Conservation (phyloP, 2,113 vertebrate genomes). For the Dendrocopos noguchii region DNA sequence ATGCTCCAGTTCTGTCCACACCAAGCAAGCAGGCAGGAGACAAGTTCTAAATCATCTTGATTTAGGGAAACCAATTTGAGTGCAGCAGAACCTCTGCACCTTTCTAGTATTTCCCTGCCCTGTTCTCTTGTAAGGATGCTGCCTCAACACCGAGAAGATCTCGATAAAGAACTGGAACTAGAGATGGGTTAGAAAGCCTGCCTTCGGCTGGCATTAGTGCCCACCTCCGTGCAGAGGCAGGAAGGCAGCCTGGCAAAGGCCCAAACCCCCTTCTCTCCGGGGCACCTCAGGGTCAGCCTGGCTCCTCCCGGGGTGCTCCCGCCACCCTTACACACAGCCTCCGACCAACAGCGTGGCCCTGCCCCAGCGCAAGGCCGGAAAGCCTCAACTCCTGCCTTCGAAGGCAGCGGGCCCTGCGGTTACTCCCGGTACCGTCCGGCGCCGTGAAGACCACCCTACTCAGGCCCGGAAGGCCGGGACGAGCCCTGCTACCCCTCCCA, state of each 20-base stretch:
- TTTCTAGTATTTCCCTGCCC: no score
- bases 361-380: not conserved
- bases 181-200: no score
- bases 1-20: fast-evolving
- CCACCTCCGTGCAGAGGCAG: not conserved
- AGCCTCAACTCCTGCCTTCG: not conserved
- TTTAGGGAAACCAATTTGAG: not conserved
- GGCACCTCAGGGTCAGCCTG: not conserved
- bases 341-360: not conserved
- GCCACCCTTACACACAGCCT: not conserved
- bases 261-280: not conserved
- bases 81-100: not conserved
- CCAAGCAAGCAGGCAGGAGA: fast-evolving
- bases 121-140: fast-evolving
- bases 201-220: not conserved
- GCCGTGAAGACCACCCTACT: not conserved
- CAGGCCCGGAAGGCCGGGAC: not conserved
- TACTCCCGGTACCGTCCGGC: not conserved
- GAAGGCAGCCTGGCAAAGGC: not conserved
- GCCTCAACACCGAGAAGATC: no score
- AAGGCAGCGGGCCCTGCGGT: not conserved
- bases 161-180: not conserved
- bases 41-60: not conserved
- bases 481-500: not conserved
- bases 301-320: not conserved